phyloP scores from a whole-genome alignment of 2,113 vertebrate species.

The Saguinus midas region DNA sequence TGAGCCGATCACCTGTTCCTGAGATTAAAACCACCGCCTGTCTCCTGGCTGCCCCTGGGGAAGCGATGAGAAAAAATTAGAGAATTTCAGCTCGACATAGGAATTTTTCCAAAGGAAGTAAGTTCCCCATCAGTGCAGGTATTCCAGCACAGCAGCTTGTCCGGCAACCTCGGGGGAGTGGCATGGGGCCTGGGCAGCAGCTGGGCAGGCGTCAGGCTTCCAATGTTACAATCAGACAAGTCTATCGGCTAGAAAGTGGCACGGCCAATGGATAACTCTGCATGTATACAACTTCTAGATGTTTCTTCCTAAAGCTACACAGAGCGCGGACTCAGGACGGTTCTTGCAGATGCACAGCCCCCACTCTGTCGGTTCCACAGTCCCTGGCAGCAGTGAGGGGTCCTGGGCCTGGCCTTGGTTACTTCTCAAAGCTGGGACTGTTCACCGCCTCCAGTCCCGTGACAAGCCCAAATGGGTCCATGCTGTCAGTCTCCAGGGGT shows the following conservation, averaged over 20 bases:
- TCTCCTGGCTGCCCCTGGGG: neutral
- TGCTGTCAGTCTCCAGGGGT: slow-evolving; percentile 84
- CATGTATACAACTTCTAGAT: slow-evolving; percentile 5
- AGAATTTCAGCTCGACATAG: neutral
- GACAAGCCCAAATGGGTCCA: slow-evolving; percentile 90
- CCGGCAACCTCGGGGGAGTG: neutral
- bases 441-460: slow-evolving; percentile 85
- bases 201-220: neutral
- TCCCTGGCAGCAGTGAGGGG: neutral
- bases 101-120: neutral
- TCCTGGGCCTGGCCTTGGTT: slow-evolving; percentile 63
- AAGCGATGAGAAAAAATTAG: neutral
- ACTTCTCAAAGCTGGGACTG: slow-evolving; percentile 93
- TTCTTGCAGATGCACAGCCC: neutral
- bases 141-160: neutral
- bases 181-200: neutral
- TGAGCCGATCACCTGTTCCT: neutral
- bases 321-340: neutral
- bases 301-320: slow-evolving; percentile 65
- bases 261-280: neutral
- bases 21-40: neutral
- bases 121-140: neutral
- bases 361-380: neutral
- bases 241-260: neutral
- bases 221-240: neutral